These are phyloP conservation scores for Anseranas semipalmata DNA, from an alignment of 2,113 vertebrate genomes.

Conservation along the genomic window DNA sequence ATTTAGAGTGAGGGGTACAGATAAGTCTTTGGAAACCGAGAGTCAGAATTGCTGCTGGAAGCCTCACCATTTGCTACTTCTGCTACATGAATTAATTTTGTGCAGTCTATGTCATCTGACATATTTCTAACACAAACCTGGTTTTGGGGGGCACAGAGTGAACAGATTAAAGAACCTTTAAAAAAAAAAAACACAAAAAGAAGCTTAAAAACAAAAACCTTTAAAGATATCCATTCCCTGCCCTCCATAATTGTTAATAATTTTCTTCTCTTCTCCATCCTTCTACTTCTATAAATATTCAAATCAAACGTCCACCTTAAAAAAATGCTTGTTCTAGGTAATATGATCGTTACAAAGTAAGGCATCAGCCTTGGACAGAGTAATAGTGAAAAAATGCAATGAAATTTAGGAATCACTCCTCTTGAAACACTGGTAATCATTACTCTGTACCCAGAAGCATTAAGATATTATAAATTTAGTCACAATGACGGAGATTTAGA, in stretches of 20 bases:
- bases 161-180: background rate
- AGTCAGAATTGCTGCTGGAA: background rate
- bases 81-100: background rate
- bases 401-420: background rate
- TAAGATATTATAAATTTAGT: background rate
- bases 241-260: background rate
- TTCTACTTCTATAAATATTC: background rate
- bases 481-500: background rate
- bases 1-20: background rate
- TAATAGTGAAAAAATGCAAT: background rate
- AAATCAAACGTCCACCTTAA: background rate
- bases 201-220: background rate
- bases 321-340: background rate
- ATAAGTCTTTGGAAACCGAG: background rate
- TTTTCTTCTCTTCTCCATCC: background rate
- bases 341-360: background rate
- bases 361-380: background rate
- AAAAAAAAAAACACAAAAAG: background rate
- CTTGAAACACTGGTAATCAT: background rate
- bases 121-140: background rate
- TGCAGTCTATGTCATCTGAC: background rate
- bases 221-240: background rate
- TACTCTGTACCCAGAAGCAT: background rate
- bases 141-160: background rate
- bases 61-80: background rate